Conservation (phyloP, 1,140 invertebrate species). For the Pseudachorutes palmiensis region DNA sequence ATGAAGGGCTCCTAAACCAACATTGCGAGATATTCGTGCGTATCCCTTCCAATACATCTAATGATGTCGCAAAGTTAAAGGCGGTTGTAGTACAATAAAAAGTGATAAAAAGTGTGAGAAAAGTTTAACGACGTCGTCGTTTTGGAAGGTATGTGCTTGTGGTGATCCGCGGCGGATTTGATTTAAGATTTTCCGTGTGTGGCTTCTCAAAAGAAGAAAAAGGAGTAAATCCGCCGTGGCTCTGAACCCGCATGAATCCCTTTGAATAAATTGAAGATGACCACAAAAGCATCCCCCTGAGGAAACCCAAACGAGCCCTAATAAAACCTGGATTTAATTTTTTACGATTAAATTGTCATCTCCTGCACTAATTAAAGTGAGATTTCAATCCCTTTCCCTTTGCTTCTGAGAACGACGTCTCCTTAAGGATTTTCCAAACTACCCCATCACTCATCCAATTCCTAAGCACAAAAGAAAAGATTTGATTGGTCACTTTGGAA, state of each 20-base stretch:
- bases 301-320: background rate
- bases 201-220: too few relatives aligned
- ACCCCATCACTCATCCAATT: too few relatives aligned
- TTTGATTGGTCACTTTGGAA: too few relatives aligned
- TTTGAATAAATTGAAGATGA: background rate
- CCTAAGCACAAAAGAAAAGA: too few relatives aligned
- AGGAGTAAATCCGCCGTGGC: background rate
- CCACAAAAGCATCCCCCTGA: background rate
- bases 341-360: background rate
- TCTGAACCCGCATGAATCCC: background rate
- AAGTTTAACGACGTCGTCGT: background rate
- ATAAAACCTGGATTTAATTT: background rate
- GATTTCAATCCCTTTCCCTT: background rate
- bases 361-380: background rate
- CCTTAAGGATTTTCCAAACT: background rate
- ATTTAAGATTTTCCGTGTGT: too few relatives aligned
- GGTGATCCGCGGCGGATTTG: background rate
- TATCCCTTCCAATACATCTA: too few relatives aligned
- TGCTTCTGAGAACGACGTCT: background rate
- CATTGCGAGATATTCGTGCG: too few relatives aligned
- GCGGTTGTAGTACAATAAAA: too few relatives aligned
- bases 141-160: background rate
- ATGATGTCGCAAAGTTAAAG: too few relatives aligned
- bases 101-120: background rate
- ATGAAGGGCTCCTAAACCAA: too few relatives aligned